Evolutionary conservation across 2,113 vertebrate genomes (phyloP), one percentile per base, ranked within the genome.

Genomic region (Zosterops borbonicus): DNA sequence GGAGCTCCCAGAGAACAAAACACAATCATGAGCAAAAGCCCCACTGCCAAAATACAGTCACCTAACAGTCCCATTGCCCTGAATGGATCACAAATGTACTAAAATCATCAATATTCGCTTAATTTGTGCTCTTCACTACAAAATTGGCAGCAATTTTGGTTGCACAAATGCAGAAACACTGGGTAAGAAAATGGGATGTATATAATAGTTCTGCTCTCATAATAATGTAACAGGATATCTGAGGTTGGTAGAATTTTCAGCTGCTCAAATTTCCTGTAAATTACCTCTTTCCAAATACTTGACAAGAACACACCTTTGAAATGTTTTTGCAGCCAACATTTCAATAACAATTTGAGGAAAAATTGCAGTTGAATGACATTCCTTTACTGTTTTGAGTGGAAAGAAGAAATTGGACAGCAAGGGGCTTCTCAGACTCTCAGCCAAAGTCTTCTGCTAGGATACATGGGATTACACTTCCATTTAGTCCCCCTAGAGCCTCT

Each of bases 311-410:
- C 12, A 79, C 9, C 33, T 73, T 44, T 52, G 39, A 74, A 94
- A 91, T 74, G 64, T 35, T 91, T 83, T 53, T 64, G 29, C 56
- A 49, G 87, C 11, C 67, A 89, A 64, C 41, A 50, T 49, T 76
- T 86, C 69, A 64, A 81, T n/a, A 83, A 92, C 56, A 68, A 58
- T 83, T 78, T 86, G 47, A 89, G 58, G 27, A 14, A 69, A 81
- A 93, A 90, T 81, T 95, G 79, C 62, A 81, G 76, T 2, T 65
- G 62, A 94, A 83, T 63, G 83, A 89, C 73, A 83, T 81, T 69
- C 62, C 70, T n/a, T 80, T 22, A 33, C 20, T 79, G 42, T 87
- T 94, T 95, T 77, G 93, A 94, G 65, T 33, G 39, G 89, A 64
- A 89, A 91, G 65, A 70, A 70, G 67, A 88, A 86, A 92, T 67